Conservation (phyloP, 2,113 vertebrate species). For the Gymnorhina tibicen region DNA sequence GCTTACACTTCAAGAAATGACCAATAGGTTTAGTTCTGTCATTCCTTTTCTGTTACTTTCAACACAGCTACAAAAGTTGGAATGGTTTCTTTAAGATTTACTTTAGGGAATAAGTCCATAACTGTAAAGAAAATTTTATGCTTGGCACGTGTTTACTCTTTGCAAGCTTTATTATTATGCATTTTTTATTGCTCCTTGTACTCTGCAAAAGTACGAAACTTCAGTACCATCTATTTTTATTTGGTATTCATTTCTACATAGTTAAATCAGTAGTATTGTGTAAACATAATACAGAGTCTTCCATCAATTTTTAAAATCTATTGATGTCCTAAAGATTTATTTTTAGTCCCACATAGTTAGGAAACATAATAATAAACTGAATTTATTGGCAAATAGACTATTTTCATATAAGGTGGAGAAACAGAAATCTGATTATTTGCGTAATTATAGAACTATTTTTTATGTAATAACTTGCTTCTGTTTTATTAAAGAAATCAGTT, state of each 20-base stretch:
- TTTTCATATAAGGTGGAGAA: not conserved
- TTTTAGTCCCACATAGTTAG: not conserved
- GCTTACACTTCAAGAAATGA: not conserved
- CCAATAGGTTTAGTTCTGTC: not conserved
- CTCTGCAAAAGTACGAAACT: not conserved
- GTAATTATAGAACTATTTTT: not conserved
- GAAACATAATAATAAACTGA: not conserved
- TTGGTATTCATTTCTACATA: not conserved
- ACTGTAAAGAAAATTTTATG: not conserved
- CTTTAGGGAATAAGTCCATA: not conserved
- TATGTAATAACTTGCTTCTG: not conserved
- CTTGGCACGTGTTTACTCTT: not conserved
- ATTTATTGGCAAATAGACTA: not conserved
- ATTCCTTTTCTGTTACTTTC: not conserved
- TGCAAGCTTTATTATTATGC: not conserved
- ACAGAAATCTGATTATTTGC: not conserved
- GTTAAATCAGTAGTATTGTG: not conserved
- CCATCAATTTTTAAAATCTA: not conserved
- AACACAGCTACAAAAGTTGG: not conserved
- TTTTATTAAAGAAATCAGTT: not conserved
- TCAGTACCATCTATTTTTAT: not conserved
- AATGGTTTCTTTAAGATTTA: not conserved
- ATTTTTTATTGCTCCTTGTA: not conserved
- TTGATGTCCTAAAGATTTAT: not conserved
- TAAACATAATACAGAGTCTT: not conserved